Evolutionary conservation across 2,888 invertebrate species (phyloP), one percentile per base, ranked within the genome.

Genomic region (Stegophylla sp.): DNA sequence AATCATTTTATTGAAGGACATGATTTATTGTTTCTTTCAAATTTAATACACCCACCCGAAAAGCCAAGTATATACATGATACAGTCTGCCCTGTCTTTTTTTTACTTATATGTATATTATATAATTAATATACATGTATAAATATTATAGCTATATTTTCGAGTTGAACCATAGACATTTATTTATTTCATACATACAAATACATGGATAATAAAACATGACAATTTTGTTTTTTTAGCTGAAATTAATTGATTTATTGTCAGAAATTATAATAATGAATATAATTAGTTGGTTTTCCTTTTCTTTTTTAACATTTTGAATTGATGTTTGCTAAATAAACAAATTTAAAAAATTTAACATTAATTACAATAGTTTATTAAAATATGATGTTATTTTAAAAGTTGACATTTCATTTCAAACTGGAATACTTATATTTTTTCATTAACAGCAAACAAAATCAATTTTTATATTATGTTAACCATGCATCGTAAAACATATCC

Each of bases 191-290:
- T n/a, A n/a, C n/a, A n/a, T n/a, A n/a, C n/a, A n/a, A n/a, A n/a
- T n/a, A n/a, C n/a, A n/a, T n/a, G n/a, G n/a, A n/a, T n/a, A 15
- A 51, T 51, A 10, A 51, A 51, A 17, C 17, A 15, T 51, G 15
- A 15, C 10, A 26, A n/a, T n/a, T n/a, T n/a, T n/a, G n/a, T n/a
- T n/a, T 61, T 28, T 61, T 20, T 74, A 74, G 73, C 61, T 74
- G 73, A 74, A 74, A 74, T 61, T 74, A 74, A 48, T 61, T 28
- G 61, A 28, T 73, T 74, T 74, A 74, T 74, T 74, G 61, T 63
- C 61, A 48, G 61, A 74, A 61, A 74, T 74, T 61, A 45, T 72
- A 73, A 61, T 45, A 56, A 56, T 56, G 23, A 56, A 56, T 56
- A 56, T 23, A 56, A 53, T 43, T 64, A 26, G 34, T 41, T 71